A percentile compares a stretch with the other conserved stretches of the same genome.
Conservation (phyloP, 2,113 vertebrate species). For the Origma solitaria region DNA sequence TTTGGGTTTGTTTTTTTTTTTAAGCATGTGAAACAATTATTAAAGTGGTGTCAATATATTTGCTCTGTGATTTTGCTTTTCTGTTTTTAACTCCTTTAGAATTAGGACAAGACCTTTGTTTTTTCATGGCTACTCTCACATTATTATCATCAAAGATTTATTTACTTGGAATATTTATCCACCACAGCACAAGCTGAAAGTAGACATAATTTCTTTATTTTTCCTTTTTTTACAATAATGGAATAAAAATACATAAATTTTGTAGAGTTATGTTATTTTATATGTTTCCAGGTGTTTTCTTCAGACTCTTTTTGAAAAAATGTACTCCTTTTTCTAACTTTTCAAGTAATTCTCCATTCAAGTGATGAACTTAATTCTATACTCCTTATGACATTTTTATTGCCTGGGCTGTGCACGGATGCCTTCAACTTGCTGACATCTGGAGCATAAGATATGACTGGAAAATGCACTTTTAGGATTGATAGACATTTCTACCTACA, state of each 20-base stretch:
- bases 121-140: background rate
- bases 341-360: background rate
- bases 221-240: background rate
- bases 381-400: background rate
- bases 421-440: background rate
- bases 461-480: background rate
- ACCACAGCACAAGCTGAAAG: rapidly evolving
- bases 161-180: background rate
- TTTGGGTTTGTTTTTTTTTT: background rate
- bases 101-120: background rate
- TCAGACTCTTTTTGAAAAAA: background rate
- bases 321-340: background rate
- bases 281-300: background rate
- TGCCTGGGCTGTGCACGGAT: background rate
- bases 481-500: background rate
- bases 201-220: background rate
- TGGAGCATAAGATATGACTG: background rate
- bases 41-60: background rate
- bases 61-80: background rate
- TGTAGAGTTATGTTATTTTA: background rate
- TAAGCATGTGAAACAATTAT: background rate
- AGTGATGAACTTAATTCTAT: background rate
- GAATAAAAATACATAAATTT: background rate
- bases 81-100: background rate
- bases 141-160: background rate